These are phyloP conservation scores for Peromyscus maniculatus DNA, from an alignment of 2,113 vertebrate genomes.

Conservation along the genomic window DNA sequence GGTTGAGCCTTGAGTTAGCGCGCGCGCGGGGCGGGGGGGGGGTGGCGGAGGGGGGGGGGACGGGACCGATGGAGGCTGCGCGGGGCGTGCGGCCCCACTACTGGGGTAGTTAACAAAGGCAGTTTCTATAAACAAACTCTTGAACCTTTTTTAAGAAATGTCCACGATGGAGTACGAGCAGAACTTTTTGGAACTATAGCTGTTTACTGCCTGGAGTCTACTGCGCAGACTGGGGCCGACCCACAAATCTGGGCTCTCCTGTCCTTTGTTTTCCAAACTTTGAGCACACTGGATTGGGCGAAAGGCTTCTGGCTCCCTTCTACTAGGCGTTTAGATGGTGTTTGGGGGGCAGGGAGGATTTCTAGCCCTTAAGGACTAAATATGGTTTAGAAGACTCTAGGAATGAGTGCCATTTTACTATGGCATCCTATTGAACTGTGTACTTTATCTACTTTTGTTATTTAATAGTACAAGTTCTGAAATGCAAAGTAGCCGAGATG, in stretches of 20 bases:
- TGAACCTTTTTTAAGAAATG: not conserved
- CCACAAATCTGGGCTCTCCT: not conserved
- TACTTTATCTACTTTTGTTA: not conserved
- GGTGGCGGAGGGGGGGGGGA: not conserved
- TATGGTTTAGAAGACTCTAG: not conserved
- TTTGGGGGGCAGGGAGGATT: not conserved
- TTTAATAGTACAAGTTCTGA: constrained; percentile 32
- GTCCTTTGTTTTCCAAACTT: constrained; percentile 74
- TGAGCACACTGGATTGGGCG: constrained; percentile 32
- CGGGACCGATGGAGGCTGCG: not conserved
- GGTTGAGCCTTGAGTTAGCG: constrained; percentile 35
- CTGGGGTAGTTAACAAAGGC: not conserved
- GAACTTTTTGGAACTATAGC: not conserved
- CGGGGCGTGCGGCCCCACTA: not conserved
- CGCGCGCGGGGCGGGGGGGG: not conserved
- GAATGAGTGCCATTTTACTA: not conserved
- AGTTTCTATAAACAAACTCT: constrained; percentile 8
- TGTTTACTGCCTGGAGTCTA: not conserved
- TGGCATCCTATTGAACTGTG: not conserved
- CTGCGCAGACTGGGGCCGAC: not conserved
- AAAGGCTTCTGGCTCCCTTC: not conserved
- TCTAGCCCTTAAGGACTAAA: not conserved
- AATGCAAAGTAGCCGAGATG: not conserved
- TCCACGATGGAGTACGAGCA: not conserved
- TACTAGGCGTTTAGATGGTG: not conserved